Percentiles rank a stretch among this genome's conserved stretches.
These are phyloP conservation scores for Phyllotreta striolata DNA, from an alignment of 2,888 invertebrate genomes.

Conservation along the genomic window DNA sequence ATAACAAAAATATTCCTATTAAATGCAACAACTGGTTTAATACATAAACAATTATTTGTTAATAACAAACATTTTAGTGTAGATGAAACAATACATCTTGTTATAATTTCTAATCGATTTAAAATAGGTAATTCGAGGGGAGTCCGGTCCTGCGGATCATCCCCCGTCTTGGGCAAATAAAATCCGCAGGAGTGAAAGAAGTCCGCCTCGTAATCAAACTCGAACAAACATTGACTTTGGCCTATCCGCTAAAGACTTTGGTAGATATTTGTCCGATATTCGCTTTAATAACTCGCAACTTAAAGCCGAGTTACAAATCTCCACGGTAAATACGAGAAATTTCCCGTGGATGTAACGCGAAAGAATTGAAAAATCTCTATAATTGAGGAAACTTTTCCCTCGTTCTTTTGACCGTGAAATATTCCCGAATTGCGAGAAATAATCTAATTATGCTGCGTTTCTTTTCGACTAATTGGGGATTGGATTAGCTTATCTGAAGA, in stretches of 20 bases:
- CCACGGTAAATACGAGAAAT: conserved; percentile 42
- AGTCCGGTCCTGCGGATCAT: conserved; percentile 32
- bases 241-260: conserved; percentile 43
- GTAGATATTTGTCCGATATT: conserved; percentile 45
- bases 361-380: conserved; percentile 23
- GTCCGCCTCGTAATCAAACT: conserved; percentile 46
- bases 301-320: conserved; percentile 43
- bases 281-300: conserved; percentile 45
- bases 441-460: too few species aligned
- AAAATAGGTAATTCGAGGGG: background rate
- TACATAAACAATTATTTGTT: too few species aligned
- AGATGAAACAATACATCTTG: too few species aligned
- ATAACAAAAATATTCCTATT: too few species aligned
- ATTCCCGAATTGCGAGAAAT: too few species aligned
- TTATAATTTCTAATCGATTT: background rate
- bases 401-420: too few species aligned
- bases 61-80: too few species aligned
- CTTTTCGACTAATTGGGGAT: too few species aligned
- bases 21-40: too few species aligned
- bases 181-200: conserved; percentile 44
- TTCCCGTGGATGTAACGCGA: too few species aligned
- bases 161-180: conserved; percentile 47
- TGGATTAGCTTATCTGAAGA: too few species aligned
- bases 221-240: conserved; percentile 51
- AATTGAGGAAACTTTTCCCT: conserved; percentile 27